phyloP scores from a whole-genome alignment of 2,888 invertebrate species.

The Phrixothrix hirtus region DNA sequence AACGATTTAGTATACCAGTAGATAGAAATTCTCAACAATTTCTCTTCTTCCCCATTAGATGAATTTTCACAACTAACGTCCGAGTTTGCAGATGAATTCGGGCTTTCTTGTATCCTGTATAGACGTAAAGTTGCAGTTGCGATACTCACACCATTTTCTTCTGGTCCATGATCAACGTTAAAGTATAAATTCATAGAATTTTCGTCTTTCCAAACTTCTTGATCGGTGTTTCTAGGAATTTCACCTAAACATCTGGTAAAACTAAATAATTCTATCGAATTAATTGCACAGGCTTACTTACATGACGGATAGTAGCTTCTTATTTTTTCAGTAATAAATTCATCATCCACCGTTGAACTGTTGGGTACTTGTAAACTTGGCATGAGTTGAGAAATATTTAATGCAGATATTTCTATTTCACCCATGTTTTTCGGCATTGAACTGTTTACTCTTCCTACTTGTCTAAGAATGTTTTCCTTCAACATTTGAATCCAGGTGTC shows the following conservation, averaged over 20 bases:
- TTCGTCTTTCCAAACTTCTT: constrained; percentile 60
- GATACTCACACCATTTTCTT: constrained; percentile 56
- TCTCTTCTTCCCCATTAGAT: constrained; percentile 56
- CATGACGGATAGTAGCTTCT: constrained; percentile 53
- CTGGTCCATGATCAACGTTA: constrained; percentile 56
- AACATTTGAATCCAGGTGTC: constrained; percentile 26
- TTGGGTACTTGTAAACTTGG: constrained; percentile 2
- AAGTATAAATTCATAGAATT: constrained; percentile 63
- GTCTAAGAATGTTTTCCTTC: constrained; percentile 26
- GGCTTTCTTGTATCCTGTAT: constrained; percentile 57
- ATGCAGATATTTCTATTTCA: constrained; percentile 6
- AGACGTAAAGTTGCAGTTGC: constrained; percentile 61
- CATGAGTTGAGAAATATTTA: constrained; percentile 12
- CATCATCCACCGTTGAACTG: constrained; percentile 11
- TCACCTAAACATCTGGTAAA: constrained; percentile 54
- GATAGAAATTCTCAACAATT: constrained; percentile 62
- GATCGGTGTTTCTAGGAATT: constrained; percentile 60
- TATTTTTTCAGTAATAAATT: constrained; percentile 48
- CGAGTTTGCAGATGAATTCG: constrained; percentile 31
- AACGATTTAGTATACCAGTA: constrained; percentile 63
- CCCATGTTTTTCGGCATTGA: constrained; percentile 16
- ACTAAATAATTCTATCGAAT: constrained; percentile 1
- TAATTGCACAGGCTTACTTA: constrained; percentile 37
- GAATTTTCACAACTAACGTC: constrained; percentile 34
- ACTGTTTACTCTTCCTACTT: constrained; percentile 25